Percentiles rank a stretch among this genome's conserved stretches.
Conservation (phyloP, 2,888 invertebrate genomes). For the Campopleginae sp. region DNA sequence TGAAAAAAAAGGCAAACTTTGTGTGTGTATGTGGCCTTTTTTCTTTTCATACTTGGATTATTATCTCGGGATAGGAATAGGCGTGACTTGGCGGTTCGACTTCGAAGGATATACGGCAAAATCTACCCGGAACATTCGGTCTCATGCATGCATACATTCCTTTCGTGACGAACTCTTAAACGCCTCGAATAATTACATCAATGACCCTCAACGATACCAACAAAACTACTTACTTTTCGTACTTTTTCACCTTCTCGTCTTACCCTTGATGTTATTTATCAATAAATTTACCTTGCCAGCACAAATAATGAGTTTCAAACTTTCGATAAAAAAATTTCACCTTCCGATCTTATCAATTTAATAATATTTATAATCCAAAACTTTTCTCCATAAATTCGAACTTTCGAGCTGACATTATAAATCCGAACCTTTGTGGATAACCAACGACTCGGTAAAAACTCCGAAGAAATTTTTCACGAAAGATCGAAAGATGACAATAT, state of each 20-base stretch:
- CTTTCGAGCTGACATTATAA: not conserved
- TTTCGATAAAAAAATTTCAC: not conserved
- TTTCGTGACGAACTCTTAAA: slow-evolving; percentile 59
- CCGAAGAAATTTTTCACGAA: not conserved
- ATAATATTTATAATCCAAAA: not conserved
- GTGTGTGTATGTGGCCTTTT: slow-evolving; percentile 44
- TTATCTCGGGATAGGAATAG: slow-evolving; percentile 49
- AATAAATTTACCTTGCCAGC: not conserved
- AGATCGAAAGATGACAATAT: not conserved
- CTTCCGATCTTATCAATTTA: not conserved
- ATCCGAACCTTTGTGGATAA: not conserved
- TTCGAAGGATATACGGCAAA: slow-evolving; percentile 55
- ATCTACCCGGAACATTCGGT: not conserved
- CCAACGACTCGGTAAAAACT: not conserved
- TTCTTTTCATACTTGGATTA: slow-evolving; percentile 45
- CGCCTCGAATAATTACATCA: slow-evolving; percentile 50
- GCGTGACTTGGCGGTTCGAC: slow-evolving; percentile 38
- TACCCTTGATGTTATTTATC: not conserved
- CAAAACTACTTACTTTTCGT: slow-evolving; percentile 6
- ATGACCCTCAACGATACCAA: slow-evolving; percentile 36
- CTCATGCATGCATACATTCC: slow-evolving; percentile 48
- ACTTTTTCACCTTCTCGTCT: not conserved
- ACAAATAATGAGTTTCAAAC: slow-evolving; percentile 2
- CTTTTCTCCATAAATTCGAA: not conserved
- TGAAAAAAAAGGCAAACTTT: slow-evolving; percentile 5